These are phyloP conservation scores for Glossosoma conforme DNA, from an alignment of 1,140 invertebrate species.

Conservation along the genomic window DNA sequence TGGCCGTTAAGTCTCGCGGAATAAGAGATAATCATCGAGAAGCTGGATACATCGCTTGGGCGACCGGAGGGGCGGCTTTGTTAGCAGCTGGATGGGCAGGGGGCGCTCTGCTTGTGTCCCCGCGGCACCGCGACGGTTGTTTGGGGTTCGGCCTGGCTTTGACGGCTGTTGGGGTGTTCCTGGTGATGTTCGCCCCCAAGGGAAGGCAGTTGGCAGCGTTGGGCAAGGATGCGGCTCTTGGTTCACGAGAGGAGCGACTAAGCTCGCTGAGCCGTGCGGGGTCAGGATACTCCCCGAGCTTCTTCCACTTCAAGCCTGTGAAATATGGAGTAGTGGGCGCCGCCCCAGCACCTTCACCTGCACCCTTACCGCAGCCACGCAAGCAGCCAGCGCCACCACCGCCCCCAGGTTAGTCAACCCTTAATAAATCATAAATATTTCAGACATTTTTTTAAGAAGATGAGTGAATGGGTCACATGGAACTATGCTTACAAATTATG, in stretches of 20 bases:
- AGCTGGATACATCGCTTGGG: slow-evolving; percentile 80
- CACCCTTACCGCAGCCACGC: slow-evolving; percentile 36
- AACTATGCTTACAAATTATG: too few species aligned
- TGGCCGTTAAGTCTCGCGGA: slow-evolving; percentile 78
- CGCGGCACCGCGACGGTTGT: slow-evolving; percentile 78
- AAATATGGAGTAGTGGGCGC: slow-evolving; percentile 64
- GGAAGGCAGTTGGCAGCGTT: slow-evolving; percentile 85
- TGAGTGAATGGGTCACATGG: too few species aligned
- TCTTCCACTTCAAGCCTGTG: slow-evolving; percentile 85
- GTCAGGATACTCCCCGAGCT: slow-evolving; percentile 81
- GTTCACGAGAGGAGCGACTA: slow-evolving; percentile 70
- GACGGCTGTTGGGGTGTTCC: slow-evolving; percentile 77
- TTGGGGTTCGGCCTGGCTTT: slow-evolving; percentile 80
- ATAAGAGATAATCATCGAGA: slow-evolving; percentile 92
- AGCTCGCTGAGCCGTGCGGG: slow-evolving; percentile 71
- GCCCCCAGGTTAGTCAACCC: slow-evolving; percentile 53
- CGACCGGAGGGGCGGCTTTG: slow-evolving; percentile 75
- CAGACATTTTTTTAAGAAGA: too few species aligned
- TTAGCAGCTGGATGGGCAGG: slow-evolving; percentile 83
- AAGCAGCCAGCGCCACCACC: slow-evolving; percentile 52
- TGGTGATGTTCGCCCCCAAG: slow-evolving; percentile 92
- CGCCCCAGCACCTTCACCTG: slow-evolving; percentile 37
- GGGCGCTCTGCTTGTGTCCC: slow-evolving; percentile 67
- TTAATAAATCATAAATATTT: too few species aligned
- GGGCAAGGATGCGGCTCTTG: slow-evolving; percentile 73